Conservation (phyloP, 2,797 vertebrate genomes). For the Acipenser ruthenus region DNA sequence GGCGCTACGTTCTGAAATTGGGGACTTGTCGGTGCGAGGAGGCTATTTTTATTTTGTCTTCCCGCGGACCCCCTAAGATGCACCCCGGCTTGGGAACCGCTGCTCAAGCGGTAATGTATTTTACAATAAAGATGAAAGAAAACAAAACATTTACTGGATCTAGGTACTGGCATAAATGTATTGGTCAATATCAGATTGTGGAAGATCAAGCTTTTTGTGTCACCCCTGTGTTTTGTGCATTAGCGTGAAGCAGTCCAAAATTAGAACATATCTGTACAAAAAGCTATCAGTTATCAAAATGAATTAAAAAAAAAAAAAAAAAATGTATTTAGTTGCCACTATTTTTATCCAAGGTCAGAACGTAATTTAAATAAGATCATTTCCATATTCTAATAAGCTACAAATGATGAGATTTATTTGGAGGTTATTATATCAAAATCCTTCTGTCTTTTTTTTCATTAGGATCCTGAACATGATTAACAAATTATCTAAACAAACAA, state of each 20-base stretch:
- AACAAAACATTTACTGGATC: too few relatives aligned
- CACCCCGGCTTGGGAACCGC: too few relatives aligned
- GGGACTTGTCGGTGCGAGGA: too few relatives aligned
- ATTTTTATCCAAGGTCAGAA: background rate
- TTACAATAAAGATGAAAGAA: too few relatives aligned
- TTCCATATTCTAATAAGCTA: background rate
- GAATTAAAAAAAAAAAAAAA: background rate
- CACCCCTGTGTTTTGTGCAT: too few relatives aligned
- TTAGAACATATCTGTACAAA: background rate
- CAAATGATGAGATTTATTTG: background rate
- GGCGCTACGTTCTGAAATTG: too few relatives aligned
- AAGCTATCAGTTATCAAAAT: background rate
- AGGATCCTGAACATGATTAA: conserved; percentile 4
- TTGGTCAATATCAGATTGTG: too few relatives aligned
- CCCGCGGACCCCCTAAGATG: too few relatives aligned
- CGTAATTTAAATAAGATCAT: background rate
- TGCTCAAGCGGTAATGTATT: too few relatives aligned
- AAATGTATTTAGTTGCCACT: background rate
- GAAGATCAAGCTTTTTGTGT: too few relatives aligned
- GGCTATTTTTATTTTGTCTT: too few relatives aligned
- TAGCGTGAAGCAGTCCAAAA: background rate
- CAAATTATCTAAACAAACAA: conserved; percentile 8
- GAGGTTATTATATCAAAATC: background rate
- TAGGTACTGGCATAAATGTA: too few relatives aligned
- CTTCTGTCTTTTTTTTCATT: background rate